phyloP scores from a whole-genome alignment of 1,140 invertebrate genomes.

The Sycophila sp. region DNA sequence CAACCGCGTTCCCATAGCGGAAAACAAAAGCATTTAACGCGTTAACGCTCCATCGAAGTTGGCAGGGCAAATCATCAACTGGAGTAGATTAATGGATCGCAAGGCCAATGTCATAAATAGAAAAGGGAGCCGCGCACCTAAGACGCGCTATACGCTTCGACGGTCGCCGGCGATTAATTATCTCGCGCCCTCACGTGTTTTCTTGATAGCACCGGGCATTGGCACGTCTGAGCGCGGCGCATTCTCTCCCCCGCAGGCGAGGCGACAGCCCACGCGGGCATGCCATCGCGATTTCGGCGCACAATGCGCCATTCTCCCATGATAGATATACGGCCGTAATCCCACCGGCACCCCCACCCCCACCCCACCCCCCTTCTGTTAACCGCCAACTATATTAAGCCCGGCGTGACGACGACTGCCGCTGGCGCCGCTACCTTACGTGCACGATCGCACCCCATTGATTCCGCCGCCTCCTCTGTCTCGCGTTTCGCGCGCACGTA shows the following conservation, averaged over 20 bases:
- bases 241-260: not conserved
- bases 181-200: slow-evolving; percentile 4
- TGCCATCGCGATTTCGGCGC: slow-evolving; percentile 34
- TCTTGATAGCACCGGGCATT: slow-evolving; percentile 17
- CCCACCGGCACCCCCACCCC: not conserved
- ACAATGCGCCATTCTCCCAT: slow-evolving; percentile 37
- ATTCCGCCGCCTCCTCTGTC: slow-evolving; percentile 1
- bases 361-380: not conserved
- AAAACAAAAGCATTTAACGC: too few relatives aligned
- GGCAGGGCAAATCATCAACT: too few relatives aligned
- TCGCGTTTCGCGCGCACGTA: not conserved
- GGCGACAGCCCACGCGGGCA: slow-evolving; percentile 3
- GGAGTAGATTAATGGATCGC: too few relatives aligned
- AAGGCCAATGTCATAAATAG: not conserved
- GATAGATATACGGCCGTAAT: slow-evolving; percentile 38
- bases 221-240: not conserved
- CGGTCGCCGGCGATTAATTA: slow-evolving; percentile 7
- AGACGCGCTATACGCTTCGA: not conserved
- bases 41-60: too few relatives aligned
- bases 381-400: slow-evolving; percentile 34
- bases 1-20: too few relatives aligned
- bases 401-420: not conserved
- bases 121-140: not conserved
- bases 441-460: slow-evolving; percentile 9
- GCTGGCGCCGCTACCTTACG: too few relatives aligned